phyloP scores from a whole-genome alignment of 1,140 invertebrate species.

The Drosophila yakuba region DNA sequence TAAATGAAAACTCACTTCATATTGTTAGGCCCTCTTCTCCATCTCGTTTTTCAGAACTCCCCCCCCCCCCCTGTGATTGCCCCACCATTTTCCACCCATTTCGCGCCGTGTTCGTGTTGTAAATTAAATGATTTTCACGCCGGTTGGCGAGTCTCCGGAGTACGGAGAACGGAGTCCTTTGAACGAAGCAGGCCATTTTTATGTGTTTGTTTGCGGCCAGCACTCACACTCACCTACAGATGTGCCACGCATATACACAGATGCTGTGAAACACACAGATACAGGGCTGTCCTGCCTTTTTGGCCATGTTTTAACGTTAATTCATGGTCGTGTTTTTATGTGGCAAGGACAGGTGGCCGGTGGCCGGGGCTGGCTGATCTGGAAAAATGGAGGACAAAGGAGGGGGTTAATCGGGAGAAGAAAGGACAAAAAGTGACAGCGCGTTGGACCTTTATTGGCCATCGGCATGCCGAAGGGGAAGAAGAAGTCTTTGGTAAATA shows the following conservation, averaged over 20 bases:
- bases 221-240: neutral
- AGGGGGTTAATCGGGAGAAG: neutral
- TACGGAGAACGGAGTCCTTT: slow-evolving; percentile 5
- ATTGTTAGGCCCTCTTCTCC: slow-evolving; percentile 52
- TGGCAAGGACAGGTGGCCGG: slow-evolving; percentile 56
- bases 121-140: slow-evolving; percentile 84
- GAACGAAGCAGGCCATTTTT: slow-evolving; percentile 68
- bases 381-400: neutral
- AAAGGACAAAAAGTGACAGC: slow-evolving; percentile 2
- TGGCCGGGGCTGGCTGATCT: neutral
- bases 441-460: slow-evolving; percentile 67
- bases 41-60: slow-evolving; percentile 13
- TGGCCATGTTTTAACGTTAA: slow-evolving; percentile 84
- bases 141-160: slow-evolving; percentile 31
- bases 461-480: slow-evolving; percentile 36
- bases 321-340: slow-evolving; percentile 84
- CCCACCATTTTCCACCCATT: slow-evolving; percentile 16
- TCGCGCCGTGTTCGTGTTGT: slow-evolving; percentile 60
- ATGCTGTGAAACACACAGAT: neutral
- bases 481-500: slow-evolving; percentile 77
- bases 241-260: neutral
- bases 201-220: slow-evolving; percentile 77
- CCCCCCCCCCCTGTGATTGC: neutral
- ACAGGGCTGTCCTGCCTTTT: slow-evolving; percentile 55
- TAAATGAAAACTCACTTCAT: slow-evolving; percentile 79